Percentiles rank a stretch among this genome's conserved stretches.
Conservation (phyloP, 2,888 invertebrate genomes). For the Xylophagus ater region DNA sequence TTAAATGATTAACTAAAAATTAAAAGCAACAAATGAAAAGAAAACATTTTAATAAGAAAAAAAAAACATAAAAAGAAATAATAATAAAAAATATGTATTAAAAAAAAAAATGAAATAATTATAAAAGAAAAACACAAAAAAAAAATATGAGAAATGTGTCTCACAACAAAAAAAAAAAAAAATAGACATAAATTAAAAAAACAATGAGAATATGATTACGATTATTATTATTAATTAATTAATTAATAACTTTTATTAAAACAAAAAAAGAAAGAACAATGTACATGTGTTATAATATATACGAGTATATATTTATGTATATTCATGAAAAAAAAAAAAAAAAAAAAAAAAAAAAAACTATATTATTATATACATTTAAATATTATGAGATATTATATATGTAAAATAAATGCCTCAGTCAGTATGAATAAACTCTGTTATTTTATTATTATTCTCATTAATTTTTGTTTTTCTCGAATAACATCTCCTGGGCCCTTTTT, state of each 20-base stretch:
- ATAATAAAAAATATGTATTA: not conserved
- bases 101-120: not conserved
- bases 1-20: not conserved
- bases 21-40: not conserved
- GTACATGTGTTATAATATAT: constrained; percentile 18
- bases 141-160: not conserved
- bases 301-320: constrained; percentile 21
- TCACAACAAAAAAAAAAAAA: not conserved
- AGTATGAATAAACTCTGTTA: constrained; percentile 33
- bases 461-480: too few species aligned
- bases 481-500: too few species aligned
- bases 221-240: not conserved
- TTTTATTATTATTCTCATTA: too few species aligned
- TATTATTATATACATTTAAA: constrained; percentile 16
- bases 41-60: not conserved
- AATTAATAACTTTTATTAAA: not conserved
- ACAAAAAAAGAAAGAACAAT: constrained; percentile 5
- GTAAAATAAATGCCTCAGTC: constrained; percentile 40
- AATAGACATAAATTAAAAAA: not conserved
- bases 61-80: not conserved
- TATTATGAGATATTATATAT: constrained; percentile 18
- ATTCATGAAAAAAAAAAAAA: constrained; percentile 12
- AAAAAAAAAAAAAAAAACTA: constrained; percentile 12
- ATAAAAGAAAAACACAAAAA: not conserved
- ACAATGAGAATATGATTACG: not conserved